Percentiles rank a stretch among this genome's conserved stretches.
phyloP scores from a whole-genome alignment of 2,113 vertebrate genomes.

The Aphyosemion australe region DNA sequence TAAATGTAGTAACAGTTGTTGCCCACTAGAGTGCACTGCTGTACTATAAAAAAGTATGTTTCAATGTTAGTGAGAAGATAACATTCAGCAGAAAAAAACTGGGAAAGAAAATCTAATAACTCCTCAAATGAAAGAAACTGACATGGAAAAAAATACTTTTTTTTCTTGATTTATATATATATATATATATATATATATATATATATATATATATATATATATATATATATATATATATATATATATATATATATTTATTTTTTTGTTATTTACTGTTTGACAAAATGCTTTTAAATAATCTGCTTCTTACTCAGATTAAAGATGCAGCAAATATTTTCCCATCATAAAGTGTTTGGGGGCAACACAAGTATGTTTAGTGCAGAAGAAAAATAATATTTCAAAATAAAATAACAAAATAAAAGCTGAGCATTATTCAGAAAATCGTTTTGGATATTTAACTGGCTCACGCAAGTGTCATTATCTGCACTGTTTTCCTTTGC shows the following conservation, averaged over 20 bases:
- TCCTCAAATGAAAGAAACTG: neutral
- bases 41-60: neutral
- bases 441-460: neutral
- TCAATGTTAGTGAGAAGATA: no score
- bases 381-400: neutral
- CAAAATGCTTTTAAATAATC: neutral
- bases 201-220: no score
- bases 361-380: no score
- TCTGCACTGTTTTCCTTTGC: no score
- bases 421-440: neutral
- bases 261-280: neutral
- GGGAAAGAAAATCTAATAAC: no score
- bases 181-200: no score
- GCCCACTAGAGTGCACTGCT: constrained; percentile 50
- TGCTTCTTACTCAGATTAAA: neutral
- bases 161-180: neutral
- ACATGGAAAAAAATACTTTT: no score
- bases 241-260: neutral
- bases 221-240: no score
- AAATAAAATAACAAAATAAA: neutral
- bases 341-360: neutral
- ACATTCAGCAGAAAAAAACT: neutral
- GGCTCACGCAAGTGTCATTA: no score
- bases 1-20: constrained; percentile 25
- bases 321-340: no score